phyloP scores from a whole-genome alignment of 1,140 invertebrate genomes.

The Protaetia brevitarsis region DNA sequence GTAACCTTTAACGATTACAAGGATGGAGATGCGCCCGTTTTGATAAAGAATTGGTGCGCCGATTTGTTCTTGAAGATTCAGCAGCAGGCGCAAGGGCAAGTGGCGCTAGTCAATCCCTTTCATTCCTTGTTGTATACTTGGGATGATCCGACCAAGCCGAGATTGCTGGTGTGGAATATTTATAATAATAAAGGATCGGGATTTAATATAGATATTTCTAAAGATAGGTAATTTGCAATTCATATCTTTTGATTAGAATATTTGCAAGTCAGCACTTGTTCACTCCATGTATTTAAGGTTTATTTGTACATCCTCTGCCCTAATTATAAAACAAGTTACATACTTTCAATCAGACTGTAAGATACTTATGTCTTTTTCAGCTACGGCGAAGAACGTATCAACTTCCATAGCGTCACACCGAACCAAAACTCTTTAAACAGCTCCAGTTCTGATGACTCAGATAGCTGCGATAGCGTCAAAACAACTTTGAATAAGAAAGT shows the following conservation, averaged over 20 bases:
- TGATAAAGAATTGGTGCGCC: slow-evolving; percentile 77
- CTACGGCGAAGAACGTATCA: slow-evolving; percentile 67
- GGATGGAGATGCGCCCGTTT: slow-evolving; percentile 70
- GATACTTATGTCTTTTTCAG: slow-evolving; percentile 47
- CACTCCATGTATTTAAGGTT: not conserved
- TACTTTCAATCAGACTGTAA: no score
- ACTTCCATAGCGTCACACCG: slow-evolving; percentile 60
- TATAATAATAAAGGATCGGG: slow-evolving; percentile 76
- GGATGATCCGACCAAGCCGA: slow-evolving; percentile 75
- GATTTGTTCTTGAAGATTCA: slow-evolving; percentile 80
- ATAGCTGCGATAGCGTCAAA: slow-evolving; percentile 50
- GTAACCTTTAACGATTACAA: slow-evolving; percentile 69
- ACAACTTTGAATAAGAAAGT: slow-evolving; percentile 50
- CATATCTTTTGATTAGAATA: slow-evolving; percentile 17
- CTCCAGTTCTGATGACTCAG: slow-evolving; percentile 56
- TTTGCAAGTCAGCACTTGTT: no score
- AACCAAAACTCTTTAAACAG: slow-evolving; percentile 20
- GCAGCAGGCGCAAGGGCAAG: slow-evolving; percentile 68
- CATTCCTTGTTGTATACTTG: slow-evolving; percentile 80
- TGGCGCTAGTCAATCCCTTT: slow-evolving; percentile 72
- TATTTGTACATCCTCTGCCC: not conserved
- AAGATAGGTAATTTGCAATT: slow-evolving; percentile 55
- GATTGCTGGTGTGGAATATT: slow-evolving; percentile 76
- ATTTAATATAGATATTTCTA: slow-evolving; percentile 66
- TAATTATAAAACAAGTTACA: no score